These are phyloP conservation scores for Drosophila ochracea DNA, from an alignment of 2,888 invertebrate genomes.

Conservation along the genomic window DNA sequence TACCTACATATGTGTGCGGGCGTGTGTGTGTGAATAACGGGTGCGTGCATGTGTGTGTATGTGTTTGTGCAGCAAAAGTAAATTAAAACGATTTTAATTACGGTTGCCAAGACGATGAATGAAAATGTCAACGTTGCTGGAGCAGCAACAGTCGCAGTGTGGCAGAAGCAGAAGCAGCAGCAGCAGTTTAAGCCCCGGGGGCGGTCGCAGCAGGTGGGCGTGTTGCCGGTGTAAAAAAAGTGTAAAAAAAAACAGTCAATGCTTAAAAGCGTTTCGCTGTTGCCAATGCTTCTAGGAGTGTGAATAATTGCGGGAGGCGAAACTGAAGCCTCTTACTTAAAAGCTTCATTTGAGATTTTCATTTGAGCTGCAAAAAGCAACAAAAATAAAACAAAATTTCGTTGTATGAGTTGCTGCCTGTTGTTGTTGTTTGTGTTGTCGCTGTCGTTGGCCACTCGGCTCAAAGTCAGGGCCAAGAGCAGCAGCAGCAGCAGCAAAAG, in stretches of 20 bases:
- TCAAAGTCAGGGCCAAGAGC: conserved; percentile 78
- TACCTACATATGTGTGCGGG: conserved; percentile 16
- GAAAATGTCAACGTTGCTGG: conserved; percentile 77
- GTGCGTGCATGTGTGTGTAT: conserved; percentile 19
- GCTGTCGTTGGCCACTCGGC: conserved; percentile 55
- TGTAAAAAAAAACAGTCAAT: conserved; percentile 27
- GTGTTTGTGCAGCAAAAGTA: conserved; percentile 72
- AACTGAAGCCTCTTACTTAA: conserved; percentile 51
- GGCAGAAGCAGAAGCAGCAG: conserved; percentile 20
- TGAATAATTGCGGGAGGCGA: conserved; percentile 71
- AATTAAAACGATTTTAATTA: conserved; percentile 84
- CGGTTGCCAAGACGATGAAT: conserved; percentile 83
- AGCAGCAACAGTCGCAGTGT: conserved; percentile 26
- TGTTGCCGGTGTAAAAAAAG: conserved; percentile 2
- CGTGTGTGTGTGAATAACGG: conserved; percentile 8
- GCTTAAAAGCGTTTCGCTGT: conserved; percentile 76
- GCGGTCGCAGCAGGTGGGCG: conserved; percentile 55
- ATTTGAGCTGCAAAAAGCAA: conserved; percentile 49
- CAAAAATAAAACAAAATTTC: conserved; percentile 30
- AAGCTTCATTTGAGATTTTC: conserved; percentile 59
- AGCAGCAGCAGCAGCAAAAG: conserved; percentile 32
- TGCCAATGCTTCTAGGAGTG: conserved; percentile 49
- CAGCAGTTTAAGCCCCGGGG: conserved; percentile 32
- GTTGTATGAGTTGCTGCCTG: conserved; percentile 12
- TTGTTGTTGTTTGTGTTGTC: conserved; percentile 9